Evolutionary conservation across 2,113 vertebrate genomes (phyloP).

Genomic region (Rattus rattus): DNA sequence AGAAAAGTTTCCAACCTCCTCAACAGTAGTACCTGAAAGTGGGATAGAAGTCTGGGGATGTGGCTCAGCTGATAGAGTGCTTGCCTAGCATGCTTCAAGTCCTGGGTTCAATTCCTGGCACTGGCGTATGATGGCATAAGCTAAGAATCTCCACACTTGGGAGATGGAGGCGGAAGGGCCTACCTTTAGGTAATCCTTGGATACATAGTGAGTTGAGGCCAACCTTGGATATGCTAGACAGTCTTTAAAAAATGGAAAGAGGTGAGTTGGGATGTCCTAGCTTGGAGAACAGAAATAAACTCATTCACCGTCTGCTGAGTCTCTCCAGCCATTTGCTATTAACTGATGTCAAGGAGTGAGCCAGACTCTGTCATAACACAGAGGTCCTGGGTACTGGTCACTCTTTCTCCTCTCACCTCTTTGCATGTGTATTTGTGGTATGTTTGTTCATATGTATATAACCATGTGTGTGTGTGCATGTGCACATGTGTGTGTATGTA

Average conservation of each 20-base stretch:
- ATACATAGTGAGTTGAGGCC: background rate
- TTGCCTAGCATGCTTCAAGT: background rate
- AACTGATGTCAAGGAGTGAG: background rate
- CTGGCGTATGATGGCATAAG: background rate
- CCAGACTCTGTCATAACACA: background rate
- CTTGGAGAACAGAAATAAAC: rapidly evolving
- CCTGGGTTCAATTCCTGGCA: background rate
- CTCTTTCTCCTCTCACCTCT: background rate
- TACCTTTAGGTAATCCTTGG: background rate
- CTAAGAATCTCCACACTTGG: background rate
- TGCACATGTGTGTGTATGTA: background rate
- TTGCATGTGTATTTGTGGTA: background rate
- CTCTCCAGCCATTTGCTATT: background rate
- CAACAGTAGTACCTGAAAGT: background rate
- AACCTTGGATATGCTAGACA: background rate
- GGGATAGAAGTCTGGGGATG: background rate
- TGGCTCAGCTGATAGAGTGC: background rate
- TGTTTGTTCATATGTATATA: background rate
- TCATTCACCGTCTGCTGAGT: rapidly evolving
- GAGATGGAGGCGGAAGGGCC: background rate
- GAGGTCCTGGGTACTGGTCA: background rate
- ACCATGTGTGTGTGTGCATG: background rate
- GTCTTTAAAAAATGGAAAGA: background rate
- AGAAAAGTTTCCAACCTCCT: background rate
- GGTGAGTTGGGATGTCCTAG: background rate